Evolutionary conservation across 1,140 invertebrate genomes (phyloP).

Genomic region (Euura lappo): DNA sequence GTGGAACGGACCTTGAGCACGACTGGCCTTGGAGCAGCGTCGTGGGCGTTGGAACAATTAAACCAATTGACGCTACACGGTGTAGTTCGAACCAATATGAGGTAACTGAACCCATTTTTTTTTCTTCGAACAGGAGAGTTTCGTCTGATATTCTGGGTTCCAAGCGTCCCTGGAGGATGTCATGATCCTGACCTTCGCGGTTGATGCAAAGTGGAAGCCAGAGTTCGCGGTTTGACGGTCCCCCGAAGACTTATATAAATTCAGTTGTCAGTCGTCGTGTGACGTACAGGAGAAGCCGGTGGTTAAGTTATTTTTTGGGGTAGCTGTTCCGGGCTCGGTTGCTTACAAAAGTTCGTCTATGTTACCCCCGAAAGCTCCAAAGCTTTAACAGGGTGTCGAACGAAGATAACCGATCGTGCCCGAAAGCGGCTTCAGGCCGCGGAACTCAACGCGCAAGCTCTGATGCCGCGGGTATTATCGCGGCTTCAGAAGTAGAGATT

Average conservation of each 20-base stretch:
- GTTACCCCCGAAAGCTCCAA: neutral
- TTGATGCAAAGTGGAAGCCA: neutral
- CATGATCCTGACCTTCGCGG: neutral
- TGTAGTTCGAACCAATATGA: too few relatives aligned
- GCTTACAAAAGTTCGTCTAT: too few relatives aligned
- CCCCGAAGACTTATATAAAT: conserved; percentile 1
- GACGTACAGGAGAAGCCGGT: neutral
- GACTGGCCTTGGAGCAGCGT: too few relatives aligned
- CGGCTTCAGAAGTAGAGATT: conserved; percentile 34
- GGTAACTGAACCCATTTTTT: too few relatives aligned
- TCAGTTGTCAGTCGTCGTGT: neutral
- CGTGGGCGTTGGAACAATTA: too few relatives aligned
- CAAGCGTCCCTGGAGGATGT: neutral
- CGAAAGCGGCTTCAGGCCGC: neutral
- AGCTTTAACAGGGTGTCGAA: neutral
- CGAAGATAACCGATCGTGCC: conserved; percentile 12
- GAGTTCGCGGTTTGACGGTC: neutral
- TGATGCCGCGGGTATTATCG: conserved; percentile 7
- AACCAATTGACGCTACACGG: too few relatives aligned
- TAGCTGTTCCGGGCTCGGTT: neutral
- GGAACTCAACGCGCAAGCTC: conserved; percentile 23
- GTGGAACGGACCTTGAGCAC: too few relatives aligned
- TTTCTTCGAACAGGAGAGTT: too few relatives aligned
- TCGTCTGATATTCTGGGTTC: too few relatives aligned
- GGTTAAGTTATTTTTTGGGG: neutral